These are phyloP conservation scores for Ernsta delagoae DNA, from an alignment of 2,888 invertebrate species.

Conservation along the genomic window DNA sequence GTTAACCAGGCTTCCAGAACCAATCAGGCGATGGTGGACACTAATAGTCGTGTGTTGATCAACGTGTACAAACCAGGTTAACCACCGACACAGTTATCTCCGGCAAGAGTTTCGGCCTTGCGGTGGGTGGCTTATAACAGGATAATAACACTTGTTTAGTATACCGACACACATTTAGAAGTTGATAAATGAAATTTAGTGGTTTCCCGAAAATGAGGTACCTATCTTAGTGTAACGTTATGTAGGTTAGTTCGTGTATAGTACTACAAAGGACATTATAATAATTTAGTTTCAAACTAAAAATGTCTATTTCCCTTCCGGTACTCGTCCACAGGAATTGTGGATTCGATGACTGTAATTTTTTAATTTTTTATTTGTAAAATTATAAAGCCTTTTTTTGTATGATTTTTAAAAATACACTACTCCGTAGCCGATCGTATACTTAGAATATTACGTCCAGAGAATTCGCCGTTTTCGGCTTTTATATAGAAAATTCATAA, in stretches of 20 bases:
- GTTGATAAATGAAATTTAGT: constrained; percentile 12
- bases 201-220: constrained; percentile 32
- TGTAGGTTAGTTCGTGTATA: neutral
- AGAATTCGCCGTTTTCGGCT: no score
- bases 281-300: neutral
- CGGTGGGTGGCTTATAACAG: constrained; percentile 75
- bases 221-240: neutral
- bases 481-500: no score
- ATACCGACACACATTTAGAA: constrained; percentile 32
- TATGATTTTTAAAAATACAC: no score
- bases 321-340: neutral
- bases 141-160: constrained; percentile 70
- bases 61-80: constrained; percentile 81
- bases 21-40: constrained; percentile 55
- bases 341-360: neutral
- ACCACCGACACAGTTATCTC: constrained; percentile 83
- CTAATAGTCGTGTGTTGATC: constrained; percentile 59
- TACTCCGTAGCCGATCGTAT: no score
- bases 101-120: constrained; percentile 80
- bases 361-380: no score
- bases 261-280: neutral
- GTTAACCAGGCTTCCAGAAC: constrained; percentile 57
- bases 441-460: no score
- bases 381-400: no score
- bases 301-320: neutral